A percentile compares a stretch with the other conserved stretches of the same genome.
Conservation (phyloP, 2,113 vertebrate species). For the Ptychochromis oligacanthus region DNA sequence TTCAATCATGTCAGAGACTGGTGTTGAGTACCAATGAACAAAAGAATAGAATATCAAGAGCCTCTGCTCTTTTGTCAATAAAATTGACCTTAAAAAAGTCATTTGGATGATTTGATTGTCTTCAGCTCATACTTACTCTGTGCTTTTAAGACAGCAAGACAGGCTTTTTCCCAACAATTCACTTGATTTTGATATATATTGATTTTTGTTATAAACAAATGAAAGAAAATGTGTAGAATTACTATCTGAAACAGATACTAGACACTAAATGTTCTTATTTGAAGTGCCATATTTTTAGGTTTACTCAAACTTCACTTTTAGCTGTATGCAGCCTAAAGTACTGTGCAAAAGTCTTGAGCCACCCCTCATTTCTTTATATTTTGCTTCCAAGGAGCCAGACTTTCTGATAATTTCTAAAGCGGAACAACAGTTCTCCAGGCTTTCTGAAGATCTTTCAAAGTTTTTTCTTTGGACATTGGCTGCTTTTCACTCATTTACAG, state of each 20-base stretch:
- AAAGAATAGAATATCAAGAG: neutral
- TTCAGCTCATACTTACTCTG: neutral
- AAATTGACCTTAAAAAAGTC: neutral
- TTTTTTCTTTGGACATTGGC: too few relatives aligned
- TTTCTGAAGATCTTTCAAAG: too few relatives aligned
- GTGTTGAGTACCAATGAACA: neutral
- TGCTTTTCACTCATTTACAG: too few relatives aligned
- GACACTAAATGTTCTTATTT: neutral
- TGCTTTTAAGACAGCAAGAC: neutral
- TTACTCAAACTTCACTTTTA: neutral
- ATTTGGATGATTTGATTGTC: neutral
- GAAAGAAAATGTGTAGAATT: too few relatives aligned
- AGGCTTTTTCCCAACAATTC: neutral
- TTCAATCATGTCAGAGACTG: neutral
- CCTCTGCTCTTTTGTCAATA: neutral
- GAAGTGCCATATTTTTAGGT: neutral
- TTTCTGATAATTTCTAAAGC: too few relatives aligned
- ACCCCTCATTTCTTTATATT: too few relatives aligned
- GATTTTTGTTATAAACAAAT: too few relatives aligned
- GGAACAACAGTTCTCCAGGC: too few relatives aligned
- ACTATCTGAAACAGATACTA: neutral
- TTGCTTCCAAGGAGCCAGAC: too few relatives aligned
- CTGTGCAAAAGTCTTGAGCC: neutral
- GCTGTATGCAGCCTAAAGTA: neutral
- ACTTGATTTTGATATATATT: too few relatives aligned